These are phyloP conservation scores for Beaufortia kweichowensis DNA, from an alignment of 2,113 vertebrate species.

Conservation along the genomic window DNA sequence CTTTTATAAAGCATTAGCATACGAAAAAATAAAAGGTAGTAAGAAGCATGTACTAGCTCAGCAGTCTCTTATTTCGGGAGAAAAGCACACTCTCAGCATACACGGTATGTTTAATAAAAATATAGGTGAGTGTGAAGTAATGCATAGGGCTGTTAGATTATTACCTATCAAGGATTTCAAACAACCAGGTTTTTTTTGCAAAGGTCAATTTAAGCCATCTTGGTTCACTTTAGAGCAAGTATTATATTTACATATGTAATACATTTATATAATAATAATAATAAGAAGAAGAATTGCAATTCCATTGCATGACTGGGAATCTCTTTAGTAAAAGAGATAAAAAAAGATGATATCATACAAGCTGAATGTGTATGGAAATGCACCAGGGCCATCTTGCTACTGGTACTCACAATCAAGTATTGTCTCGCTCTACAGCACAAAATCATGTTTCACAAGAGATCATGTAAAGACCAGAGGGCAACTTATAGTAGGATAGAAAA, in stretches of 20 bases:
- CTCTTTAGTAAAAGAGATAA: neutral
- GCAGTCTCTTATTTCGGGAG: slow-evolving; percentile 1
- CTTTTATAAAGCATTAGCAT: slow-evolving; percentile 3
- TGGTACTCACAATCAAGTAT: neutral
- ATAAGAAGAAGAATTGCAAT: neutral
- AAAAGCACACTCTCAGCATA: slow-evolving; percentile 12
- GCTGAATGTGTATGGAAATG: slow-evolving; percentile 28
- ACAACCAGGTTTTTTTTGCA: neutral
- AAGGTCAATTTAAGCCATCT: slow-evolving; percentile 12
- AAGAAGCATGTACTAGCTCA: neutral
- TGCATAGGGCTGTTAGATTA: neutral
- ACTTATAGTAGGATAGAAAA: slow-evolving; percentile 46
- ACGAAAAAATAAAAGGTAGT: slow-evolving; percentile 1
- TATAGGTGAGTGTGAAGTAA: slow-evolving; percentile 18
- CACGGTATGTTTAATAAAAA: slow-evolving; percentile 12
- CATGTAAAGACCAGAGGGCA: slow-evolving; percentile 6
- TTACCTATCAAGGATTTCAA: neutral
- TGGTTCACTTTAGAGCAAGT: neutral
- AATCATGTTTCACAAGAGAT: neutral
- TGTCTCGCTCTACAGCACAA: neutral
- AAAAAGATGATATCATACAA: slow-evolving; percentile 18
- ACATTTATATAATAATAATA: neutral
- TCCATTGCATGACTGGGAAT: neutral
- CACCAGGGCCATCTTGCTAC: neutral
- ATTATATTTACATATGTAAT: neutral